Percentiles rank a stretch among this genome's conserved stretches.
Conservation (phyloP, 2,888 invertebrate genomes). For the Priocnemis perturbator region DNA sequence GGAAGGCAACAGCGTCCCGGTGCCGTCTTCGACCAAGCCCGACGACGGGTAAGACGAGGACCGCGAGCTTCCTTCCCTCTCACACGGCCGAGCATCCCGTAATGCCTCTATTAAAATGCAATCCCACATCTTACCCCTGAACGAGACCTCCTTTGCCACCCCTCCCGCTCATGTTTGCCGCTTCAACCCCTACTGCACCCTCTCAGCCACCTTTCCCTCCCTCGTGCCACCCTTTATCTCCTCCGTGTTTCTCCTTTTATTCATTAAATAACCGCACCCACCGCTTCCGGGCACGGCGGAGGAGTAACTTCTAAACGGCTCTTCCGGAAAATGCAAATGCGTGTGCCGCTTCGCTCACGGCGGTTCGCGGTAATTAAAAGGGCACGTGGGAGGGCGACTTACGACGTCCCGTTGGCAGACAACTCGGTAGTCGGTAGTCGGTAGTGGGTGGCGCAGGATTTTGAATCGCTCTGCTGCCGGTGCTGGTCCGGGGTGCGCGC, state of each 20-base stretch:
- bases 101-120: slow-evolving; percentile 67
- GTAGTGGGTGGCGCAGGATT: not conserved
- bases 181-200: slow-evolving; percentile 10
- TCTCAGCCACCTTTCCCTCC: too few relatives aligned
- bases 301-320: slow-evolving; percentile 58
- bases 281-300: slow-evolving; percentile 38
- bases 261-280: slow-evolving; percentile 61
- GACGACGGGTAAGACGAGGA: slow-evolving; percentile 17
- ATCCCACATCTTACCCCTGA: slow-evolving; percentile 54
- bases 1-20: slow-evolving; percentile 21
- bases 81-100: slow-evolving; percentile 39
- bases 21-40: slow-evolving; percentile 8
- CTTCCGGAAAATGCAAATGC: slow-evolving; percentile 63
- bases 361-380: slow-evolving; percentile 55
- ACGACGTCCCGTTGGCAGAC: not conserved
- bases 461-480: too few relatives aligned
- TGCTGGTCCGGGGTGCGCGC: too few relatives aligned
- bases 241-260: slow-evolving; percentile 49
- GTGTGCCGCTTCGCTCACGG: slow-evolving; percentile 20
- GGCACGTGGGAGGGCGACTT: slow-evolving; percentile 35
- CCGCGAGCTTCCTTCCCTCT: not conserved
- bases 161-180: not conserved
- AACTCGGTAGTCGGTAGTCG: too few relatives aligned
- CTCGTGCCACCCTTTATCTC: not conserved
- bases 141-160: slow-evolving; percentile 12